Base-by-base conservation (phyloP, 2,888 invertebrate genomes). In the Poecilobothrus nobilitatus region DNA sequence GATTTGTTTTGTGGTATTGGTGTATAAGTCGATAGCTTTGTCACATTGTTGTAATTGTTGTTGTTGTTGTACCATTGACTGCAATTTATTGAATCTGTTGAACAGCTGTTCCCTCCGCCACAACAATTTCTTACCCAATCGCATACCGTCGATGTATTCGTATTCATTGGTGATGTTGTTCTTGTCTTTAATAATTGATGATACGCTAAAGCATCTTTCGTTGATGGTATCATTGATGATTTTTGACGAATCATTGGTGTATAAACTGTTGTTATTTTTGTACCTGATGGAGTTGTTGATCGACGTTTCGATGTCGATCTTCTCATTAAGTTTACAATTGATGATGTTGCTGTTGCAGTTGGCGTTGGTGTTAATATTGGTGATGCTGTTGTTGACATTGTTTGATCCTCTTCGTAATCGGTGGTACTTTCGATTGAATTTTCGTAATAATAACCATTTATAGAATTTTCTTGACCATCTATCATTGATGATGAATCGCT, bases 401-500 rank as follows among this genome's bases (percentile, higher is more conserved):
- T 69, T 66, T 76, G 77, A 75, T 73, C 76, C 76, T 73, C 72
- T 71, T 72, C 73, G 69, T 68, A 70, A 68, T 72, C 72, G 70
- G 67, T 72, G 73, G 76, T 74, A 71, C 73, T 74, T 73, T 68
- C 77, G 76, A 74, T 75, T 76, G 72, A 75, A 72, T 72, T 80
- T 80, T 65, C 80, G 80, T 71, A 79, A 67, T 70, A 76, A 76
- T 63, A 79, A 62, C 74, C 76, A 78, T 71, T 71, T 73, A 72
- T 75, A 73, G 71, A 44, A 53, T 69, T 67, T 65, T 66, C 34
- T 67, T 65, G 67, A 66, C 67, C 65, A 67, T 67, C 67, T 37
- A 66, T 67, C 67, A 68, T 63, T 63, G 63, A 63, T 63, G 63
- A 63, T 63, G 63, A 27, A 63, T 63, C 63, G 63, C 63, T 63